Evolutionary conservation across 2,113 vertebrate species (phyloP).

Genomic region (Dasypus novemcinctus): DNA sequence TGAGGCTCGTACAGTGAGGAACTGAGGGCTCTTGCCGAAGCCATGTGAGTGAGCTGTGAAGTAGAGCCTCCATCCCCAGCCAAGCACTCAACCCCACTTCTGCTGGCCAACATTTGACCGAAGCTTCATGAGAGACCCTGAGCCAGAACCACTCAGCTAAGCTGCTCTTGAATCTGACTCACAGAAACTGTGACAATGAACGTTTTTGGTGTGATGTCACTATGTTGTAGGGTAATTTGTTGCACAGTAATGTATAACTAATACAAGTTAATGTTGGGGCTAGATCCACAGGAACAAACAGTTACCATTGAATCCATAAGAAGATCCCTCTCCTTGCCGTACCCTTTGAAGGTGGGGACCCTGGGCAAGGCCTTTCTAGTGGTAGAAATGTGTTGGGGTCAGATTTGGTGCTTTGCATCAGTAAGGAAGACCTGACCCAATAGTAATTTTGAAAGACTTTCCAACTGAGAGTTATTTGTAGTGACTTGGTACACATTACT

Average conservation of each 20-base stretch:
- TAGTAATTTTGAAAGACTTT: neutral
- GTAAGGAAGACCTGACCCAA: neutral
- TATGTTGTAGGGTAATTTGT: neutral
- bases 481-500: too few species aligned
- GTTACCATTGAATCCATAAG: neutral
- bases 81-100: neutral
- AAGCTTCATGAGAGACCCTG: neutral
- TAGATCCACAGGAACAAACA: neutral
- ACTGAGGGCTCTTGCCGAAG: neutral
- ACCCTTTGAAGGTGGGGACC: neutral
- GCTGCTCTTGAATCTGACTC: neutral
- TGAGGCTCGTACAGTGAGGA: neutral
- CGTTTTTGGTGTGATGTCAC: neutral
- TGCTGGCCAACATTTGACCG: neutral
- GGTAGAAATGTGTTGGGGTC: neutral
- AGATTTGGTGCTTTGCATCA: neutral
- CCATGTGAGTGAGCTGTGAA: neutral
- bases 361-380: neutral
- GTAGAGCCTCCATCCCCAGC: neutral
- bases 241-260: neutral
- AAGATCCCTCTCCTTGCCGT: neutral
- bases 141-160: neutral
- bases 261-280: neutral
- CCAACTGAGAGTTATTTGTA: neutral
- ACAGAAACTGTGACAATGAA: neutral